Base-by-base conservation (phyloP, 2,888 invertebrate species). In the Yponomeuta evonymella region DNA sequence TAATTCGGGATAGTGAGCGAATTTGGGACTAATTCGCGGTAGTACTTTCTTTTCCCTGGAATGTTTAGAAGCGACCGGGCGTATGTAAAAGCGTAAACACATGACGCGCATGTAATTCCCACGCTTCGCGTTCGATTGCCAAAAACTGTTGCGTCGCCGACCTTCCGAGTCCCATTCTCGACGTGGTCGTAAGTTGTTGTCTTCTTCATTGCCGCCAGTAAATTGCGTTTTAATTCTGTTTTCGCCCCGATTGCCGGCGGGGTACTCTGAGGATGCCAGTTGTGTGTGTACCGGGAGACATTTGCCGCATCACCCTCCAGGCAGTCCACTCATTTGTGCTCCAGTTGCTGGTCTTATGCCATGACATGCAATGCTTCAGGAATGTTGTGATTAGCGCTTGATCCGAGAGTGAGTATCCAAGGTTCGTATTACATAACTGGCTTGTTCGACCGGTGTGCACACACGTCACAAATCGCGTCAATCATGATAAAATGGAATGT, bases 111-210 rank as follows among this genome's bases (percentile, higher is more conserved):
- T 66, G 58, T 64, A 43, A 81, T 79, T 81, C 85, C 85, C 84
- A 83, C 85, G 84, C 83, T 74, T 75, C 76, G 73, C 70, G 71
- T 71, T 72, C 72, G 70, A 75, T 76, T 90, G 91, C 91, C 91
- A 92, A 89, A 83, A 82, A 79, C 76, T 87, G 84, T 78, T 87
- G 85, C 89, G 90, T 63, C 70, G 70, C 77, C 82, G 84, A 77
- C 77, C 75, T 78, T 80, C 79, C 73, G 76, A 83, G 81, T 83
- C 77, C 75, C 73, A 73, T 74, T 78, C 79, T 79, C 75, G 78
- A 76, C 76, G 78, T 76, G 74, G 74, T 73, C 78, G 76, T 76
- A 76, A 77, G 77, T 78, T 77, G 79, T 79, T 78, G 84, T 81
- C 78, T 82, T 79, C 79, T 78, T 79, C 36, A 72, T 73, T 73